Conservation (phyloP, 2,888 invertebrate species). For the Noctua janthina region DNA sequence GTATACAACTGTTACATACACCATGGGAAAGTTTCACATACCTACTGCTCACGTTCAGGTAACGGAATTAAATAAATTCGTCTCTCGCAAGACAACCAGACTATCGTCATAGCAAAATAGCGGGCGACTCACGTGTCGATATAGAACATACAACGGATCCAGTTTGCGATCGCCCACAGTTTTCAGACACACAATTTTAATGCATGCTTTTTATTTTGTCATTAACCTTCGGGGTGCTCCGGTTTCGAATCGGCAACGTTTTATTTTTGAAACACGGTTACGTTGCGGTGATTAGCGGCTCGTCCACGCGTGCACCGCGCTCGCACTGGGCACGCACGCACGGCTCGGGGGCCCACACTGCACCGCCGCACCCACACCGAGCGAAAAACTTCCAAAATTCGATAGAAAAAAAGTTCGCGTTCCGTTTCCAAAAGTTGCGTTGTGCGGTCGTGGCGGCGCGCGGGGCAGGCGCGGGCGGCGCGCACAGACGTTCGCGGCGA, state of each 20-base stretch:
- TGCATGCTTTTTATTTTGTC: slow-evolving; percentile 89
- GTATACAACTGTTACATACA: slow-evolving; percentile 34
- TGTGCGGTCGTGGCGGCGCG: slow-evolving; percentile 69
- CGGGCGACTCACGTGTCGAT: slow-evolving; percentile 77
- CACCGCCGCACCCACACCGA: slow-evolving; percentile 64
- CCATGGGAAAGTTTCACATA: slow-evolving; percentile 33
- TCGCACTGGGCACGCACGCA: slow-evolving; percentile 64
- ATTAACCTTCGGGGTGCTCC: slow-evolving; percentile 89
- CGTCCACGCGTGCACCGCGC: slow-evolving; percentile 67
- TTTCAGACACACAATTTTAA: slow-evolving; percentile 83
- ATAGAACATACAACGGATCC: slow-evolving; percentile 75
- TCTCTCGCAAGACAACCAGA: slow-evolving; percentile 30
- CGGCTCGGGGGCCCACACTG: slow-evolving; percentile 72
- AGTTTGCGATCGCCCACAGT: slow-evolving; percentile 73
- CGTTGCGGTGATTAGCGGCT: slow-evolving; percentile 78
- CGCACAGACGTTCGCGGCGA: slow-evolving; percentile 82
- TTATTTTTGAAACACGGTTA: slow-evolving; percentile 89
- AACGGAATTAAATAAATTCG: slow-evolving; percentile 45
- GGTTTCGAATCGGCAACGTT: slow-evolving; percentile 88
- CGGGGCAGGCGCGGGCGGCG: slow-evolving; percentile 82
- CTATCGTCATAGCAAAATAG: slow-evolving; percentile 51
- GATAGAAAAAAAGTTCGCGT: slow-evolving; percentile 73
- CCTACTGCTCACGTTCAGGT: slow-evolving; percentile 21
- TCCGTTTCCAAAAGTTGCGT: slow-evolving; percentile 76
- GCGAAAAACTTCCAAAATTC: slow-evolving; percentile 67